These are phyloP conservation scores for Diaphora mendica DNA, from an alignment of 2,888 invertebrate genomes.

Conservation along the genomic window DNA sequence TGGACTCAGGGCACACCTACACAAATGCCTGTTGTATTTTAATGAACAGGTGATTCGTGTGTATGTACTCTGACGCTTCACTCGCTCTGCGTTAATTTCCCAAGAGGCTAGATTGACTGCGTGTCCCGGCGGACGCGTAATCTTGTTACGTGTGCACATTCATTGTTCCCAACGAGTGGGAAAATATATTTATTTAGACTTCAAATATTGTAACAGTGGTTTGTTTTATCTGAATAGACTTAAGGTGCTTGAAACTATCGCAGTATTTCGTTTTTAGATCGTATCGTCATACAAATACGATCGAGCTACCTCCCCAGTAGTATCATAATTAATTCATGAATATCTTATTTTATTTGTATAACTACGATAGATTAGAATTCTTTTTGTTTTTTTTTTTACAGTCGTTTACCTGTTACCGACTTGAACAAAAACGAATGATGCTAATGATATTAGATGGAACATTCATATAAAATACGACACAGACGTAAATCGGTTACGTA, in stretches of 20 bases:
- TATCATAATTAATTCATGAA: too few relatives aligned
- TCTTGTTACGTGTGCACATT: slow-evolving; percentile 1
- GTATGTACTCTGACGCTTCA: slow-evolving; percentile 17
- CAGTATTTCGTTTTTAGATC: background rate
- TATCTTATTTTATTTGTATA: too few relatives aligned
- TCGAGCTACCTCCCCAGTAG: too few relatives aligned
- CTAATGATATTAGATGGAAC: too few relatives aligned
- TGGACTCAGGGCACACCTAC: background rate
- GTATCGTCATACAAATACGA: too few relatives aligned
- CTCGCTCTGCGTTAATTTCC: slow-evolving; percentile 38
- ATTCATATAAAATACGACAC: too few relatives aligned
- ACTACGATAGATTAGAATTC: too few relatives aligned
- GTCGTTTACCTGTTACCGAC: too few relatives aligned
- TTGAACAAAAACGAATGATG: too few relatives aligned
- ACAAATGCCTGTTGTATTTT: background rate
- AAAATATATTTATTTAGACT: background rate
- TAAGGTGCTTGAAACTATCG: background rate
- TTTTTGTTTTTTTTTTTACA: too few relatives aligned
- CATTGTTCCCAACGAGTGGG: slow-evolving; percentile 4
- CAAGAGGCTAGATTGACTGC: slow-evolving; percentile 39
- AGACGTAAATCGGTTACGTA: too few relatives aligned
- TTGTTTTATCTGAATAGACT: background rate
- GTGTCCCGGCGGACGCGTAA: slow-evolving; percentile 32
- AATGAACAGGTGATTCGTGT: slow-evolving; percentile 36
- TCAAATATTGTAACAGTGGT: background rate